Evolutionary conservation across 2,113 vertebrate species (phyloP), one percentile per base, ranked within the genome.

Genomic region (Lepus europaeus): DNA sequence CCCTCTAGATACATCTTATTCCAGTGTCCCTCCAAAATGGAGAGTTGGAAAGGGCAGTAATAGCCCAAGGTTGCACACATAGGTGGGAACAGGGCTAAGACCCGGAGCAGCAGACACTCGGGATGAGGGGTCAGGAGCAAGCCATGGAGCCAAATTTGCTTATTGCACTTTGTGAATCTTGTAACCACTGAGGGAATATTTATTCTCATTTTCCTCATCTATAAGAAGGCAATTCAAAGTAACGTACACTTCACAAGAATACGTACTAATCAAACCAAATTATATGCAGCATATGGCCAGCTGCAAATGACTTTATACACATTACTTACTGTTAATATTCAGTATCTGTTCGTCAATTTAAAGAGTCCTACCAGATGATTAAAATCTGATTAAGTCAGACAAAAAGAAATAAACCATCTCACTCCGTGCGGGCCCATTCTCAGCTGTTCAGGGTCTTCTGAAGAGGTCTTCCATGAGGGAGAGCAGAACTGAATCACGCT

Each of bases 361-460:
- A 86, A 91, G 12, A 72, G 17, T 16, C 27, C 39, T 49, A n/a
- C 49, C 72, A 73, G 66, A 86, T 83, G 61, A 91, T 51, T 70
- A 91, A 89, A 93, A 86, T 63, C 84, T 91, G 70, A 93, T 74
- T 82, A 77, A 92, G 9, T 53, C 5, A 66, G 49, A 86, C 22
- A 0, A 64, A 89, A 36, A 84, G 56, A 91, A 72, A 36, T 73
- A 51, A 36, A 29, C 23, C 69, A 70, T 16, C 63, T 56, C 39
- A 61, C 39, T 83, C 64, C 39, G 13, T 59, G 56, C 19, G 17
- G 49, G 89, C 69, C 23, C 36, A 36, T 63, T 87, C 56, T 87
- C 84, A 36, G 61, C 61, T 69, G 39, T 64, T 70, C 72, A 19
- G 20, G 51, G 9, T 31, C 70, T 80, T 76, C 51, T 68, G 66